phyloP scores from a whole-genome alignment of 2,113 vertebrate genomes.

The Apteryx mantelli region DNA sequence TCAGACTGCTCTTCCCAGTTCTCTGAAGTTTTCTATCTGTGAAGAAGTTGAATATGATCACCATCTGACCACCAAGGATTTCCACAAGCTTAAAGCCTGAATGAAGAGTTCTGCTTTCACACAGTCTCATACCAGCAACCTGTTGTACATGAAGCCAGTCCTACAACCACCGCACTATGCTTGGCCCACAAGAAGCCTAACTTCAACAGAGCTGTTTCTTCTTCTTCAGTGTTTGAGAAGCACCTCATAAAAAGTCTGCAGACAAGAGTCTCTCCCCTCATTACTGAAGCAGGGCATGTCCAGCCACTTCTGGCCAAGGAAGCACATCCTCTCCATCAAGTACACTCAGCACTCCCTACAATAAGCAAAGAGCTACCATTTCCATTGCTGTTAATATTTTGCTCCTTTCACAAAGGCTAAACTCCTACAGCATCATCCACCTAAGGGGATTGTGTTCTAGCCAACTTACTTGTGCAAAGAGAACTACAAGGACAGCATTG shows the following conservation, averaged over 20 bases:
- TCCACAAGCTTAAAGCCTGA: neutral
- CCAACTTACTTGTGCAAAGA: slow-evolving; percentile 91
- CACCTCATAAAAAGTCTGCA: neutral
- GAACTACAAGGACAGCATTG: slow-evolving; percentile 81
- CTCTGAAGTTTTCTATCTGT: slow-evolving; percentile 41
- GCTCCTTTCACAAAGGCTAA: neutral
- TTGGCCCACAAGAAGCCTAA: neutral
- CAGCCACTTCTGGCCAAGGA: neutral
- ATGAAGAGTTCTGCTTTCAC: slow-evolving; percentile 9
- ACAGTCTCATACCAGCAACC: neutral
- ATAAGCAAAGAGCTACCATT: neutral
- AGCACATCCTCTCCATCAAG: neutral
- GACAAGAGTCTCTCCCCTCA: neutral
- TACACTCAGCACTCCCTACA: neutral
- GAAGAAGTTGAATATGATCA: slow-evolving; percentile 44
- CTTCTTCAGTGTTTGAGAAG: neutral
- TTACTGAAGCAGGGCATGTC: neutral
- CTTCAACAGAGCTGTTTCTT: neutral
- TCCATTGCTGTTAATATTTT: neutral
- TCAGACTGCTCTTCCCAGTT: neutral
- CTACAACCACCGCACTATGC: neutral
- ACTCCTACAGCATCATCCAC: neutral
- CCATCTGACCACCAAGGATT: slow-evolving; percentile 27
- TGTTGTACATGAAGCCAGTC: neutral
- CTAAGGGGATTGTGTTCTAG: neutral